These are phyloP conservation scores for Sycophaga agraensis DNA, from an alignment of 1,140 invertebrate species.

Conservation along the genomic window DNA sequence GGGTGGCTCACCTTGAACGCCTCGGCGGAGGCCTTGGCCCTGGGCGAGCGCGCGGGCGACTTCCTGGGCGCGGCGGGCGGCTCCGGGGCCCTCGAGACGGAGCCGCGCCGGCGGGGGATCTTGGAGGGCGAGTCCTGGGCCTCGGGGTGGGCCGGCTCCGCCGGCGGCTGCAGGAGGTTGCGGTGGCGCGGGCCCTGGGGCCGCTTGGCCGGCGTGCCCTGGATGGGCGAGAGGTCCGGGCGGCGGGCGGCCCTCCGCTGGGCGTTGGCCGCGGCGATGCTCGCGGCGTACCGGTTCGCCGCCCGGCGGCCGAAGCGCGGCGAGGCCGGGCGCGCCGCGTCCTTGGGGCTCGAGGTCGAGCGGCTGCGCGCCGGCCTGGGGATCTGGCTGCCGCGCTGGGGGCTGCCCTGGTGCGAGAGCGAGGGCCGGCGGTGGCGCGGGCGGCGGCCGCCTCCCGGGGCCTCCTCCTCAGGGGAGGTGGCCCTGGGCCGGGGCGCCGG, in stretches of 20 bases:
- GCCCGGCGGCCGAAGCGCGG: conserved; percentile 41
- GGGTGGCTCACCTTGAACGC: not conserved
- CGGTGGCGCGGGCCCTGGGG: conserved; percentile 37
- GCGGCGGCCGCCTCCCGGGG: not conserved
- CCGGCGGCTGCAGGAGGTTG: conserved; percentile 48
- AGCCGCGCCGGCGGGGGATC: conserved; percentile 39
- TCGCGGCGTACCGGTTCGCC: conserved; percentile 34
- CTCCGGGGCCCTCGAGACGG: not conserved
- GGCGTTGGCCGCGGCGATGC: conserved; percentile 27
- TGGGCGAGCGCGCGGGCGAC: too few relatives aligned
- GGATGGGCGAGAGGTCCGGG: conserved; percentile 45
- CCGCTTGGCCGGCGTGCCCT: conserved; percentile 47
- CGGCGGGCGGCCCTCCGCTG: conserved; percentile 23
- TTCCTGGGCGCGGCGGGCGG: not conserved
- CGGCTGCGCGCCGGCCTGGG: conserved; percentile 45
- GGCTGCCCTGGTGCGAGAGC: conserved; percentile 51
- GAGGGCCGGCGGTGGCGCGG: conserved; percentile 22
- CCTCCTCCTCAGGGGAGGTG: conserved; percentile 39
- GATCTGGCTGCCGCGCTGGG: conserved; percentile 51
- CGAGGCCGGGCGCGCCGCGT: conserved; percentile 25
- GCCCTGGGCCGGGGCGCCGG: conserved; percentile 51
- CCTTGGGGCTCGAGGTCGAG: conserved; percentile 41
- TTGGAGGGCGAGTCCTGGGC: conserved; percentile 42
- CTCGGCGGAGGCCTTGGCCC: not conserved
- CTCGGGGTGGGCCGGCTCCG: conserved; percentile 33